Conservation (phyloP, 2,888 invertebrate genomes). For the Apeira syringaria region DNA sequence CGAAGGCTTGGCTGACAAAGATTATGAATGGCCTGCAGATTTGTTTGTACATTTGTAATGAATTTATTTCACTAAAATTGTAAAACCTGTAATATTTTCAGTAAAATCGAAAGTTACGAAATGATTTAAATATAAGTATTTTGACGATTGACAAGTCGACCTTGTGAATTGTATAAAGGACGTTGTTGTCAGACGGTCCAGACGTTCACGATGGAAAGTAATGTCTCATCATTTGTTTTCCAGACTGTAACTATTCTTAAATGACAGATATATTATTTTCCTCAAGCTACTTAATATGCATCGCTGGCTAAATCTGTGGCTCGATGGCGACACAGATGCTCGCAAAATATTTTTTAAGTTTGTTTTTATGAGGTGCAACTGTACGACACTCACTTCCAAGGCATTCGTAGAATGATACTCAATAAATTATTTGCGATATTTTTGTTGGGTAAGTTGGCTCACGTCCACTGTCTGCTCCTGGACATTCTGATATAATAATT, state of each 20-base stretch:
- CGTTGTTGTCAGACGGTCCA: constrained; percentile 35
- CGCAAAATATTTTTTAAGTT: constrained; percentile 66
- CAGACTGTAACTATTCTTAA: constrained; percentile 52
- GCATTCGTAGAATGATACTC: constrained; percentile 72
- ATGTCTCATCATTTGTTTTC: constrained; percentile 51
- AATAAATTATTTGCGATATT: constrained; percentile 80
- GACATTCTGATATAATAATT: constrained; percentile 55
- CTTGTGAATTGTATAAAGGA: constrained; percentile 36
- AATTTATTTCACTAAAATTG: too few relatives aligned
- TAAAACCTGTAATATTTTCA: too few relatives aligned
- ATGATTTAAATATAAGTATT: neutral
- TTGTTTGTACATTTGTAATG: too few relatives aligned
- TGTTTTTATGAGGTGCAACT: constrained; percentile 80
- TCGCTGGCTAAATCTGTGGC: constrained; percentile 49
- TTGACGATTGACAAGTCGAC: constrained; percentile 14
- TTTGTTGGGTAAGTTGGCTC: constrained; percentile 75
- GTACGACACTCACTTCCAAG: constrained; percentile 62
- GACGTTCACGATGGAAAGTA: constrained; percentile 47
- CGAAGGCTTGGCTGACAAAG: too few relatives aligned
- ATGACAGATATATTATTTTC: constrained; percentile 59
- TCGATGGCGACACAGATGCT: constrained; percentile 51
- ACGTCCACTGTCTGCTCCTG: constrained; percentile 64
- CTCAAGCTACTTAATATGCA: constrained; percentile 55
- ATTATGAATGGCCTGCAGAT: too few relatives aligned
- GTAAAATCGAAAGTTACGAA: too few relatives aligned